A percentile compares a stretch with the other conserved stretches of the same genome.
phyloP scores from a whole-genome alignment of 2,888 invertebrate species.

The Pseudeuparius sepicola region DNA sequence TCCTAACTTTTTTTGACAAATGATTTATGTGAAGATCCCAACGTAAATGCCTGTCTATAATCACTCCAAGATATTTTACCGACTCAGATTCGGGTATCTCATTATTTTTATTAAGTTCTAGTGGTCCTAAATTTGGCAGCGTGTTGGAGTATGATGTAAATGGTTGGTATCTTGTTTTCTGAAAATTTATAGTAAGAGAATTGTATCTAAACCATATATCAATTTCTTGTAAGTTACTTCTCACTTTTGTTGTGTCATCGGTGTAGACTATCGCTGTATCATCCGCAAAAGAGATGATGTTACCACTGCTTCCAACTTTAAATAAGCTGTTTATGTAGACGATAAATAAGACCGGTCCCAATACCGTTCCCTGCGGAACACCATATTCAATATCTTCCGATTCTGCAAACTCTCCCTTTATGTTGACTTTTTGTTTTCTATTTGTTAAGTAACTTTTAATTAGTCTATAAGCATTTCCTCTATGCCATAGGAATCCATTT shows the following conservation, averaged over 20 bases:
- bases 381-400: conserved; percentile 3
- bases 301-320: neutral
- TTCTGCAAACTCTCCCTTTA: conserved; percentile 1
- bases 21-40: no score
- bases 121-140: no score
- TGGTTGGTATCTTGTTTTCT: conserved; percentile 2
- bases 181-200: neutral
- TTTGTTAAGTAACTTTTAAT: conserved; percentile 1
- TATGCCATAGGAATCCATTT: no score
- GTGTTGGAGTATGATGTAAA: no score
- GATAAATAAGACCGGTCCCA: conserved; percentile 8
- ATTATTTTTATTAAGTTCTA: no score
- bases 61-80: no score
- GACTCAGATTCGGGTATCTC: no score
- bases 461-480: no score
- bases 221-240: neutral
- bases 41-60: no score
- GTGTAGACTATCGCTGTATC: conserved; percentile 5
- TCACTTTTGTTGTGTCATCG: conserved; percentile 1
- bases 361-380: conserved; percentile 7
- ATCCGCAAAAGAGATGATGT: no score
- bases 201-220: conserved; percentile 1
- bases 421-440: conserved; percentile 1
- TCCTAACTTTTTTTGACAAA: no score
- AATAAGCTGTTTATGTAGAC: conserved; percentile 8